phyloP scores from a whole-genome alignment of 2,113 vertebrate species.

The Heloderma charlesbogerti region DNA sequence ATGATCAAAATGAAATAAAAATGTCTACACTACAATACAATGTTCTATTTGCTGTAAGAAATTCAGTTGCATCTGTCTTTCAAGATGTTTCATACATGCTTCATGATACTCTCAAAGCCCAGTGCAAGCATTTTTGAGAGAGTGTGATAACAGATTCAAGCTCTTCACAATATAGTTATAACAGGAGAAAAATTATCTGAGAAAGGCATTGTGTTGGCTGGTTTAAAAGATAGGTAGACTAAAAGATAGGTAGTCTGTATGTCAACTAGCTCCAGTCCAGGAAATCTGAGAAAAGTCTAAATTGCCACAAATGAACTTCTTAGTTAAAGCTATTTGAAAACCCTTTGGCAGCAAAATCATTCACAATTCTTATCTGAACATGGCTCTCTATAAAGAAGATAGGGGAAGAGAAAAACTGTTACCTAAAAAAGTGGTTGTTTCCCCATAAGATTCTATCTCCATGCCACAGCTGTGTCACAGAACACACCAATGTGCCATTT shows the following conservation, averaged over 20 bases:
- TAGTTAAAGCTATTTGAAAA: not conserved
- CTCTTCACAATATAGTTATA: not conserved
- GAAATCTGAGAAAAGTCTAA: not conserved
- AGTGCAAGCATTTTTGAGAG: not conserved
- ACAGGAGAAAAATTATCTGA: not conserved
- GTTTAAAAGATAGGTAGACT: not conserved
- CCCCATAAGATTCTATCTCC: conserved; percentile 98
- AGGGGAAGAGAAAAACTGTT: conserved; percentile 20
- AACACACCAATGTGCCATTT: conserved; percentile 88
- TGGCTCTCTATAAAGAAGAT: not conserved
- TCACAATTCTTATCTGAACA: not conserved
- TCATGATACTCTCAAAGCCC: not conserved
- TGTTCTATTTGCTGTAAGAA: not conserved
- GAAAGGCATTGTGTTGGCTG: not conserved
- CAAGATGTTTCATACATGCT: not conserved
- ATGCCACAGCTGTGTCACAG: conserved; percentile 91
- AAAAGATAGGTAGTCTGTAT: not conserved
- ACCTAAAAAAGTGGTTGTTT: conserved; percentile 99
- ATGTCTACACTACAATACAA: not conserved
- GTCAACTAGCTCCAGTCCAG: not conserved
- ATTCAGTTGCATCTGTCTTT: not conserved
- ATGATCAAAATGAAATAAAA: not conserved
- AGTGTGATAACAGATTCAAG: not conserved
- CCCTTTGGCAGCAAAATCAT: not conserved
- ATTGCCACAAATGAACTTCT: not conserved